These are phyloP conservation scores for Beris morrisii DNA, from an alignment of 2,888 invertebrate species.

Conservation along the genomic window DNA sequence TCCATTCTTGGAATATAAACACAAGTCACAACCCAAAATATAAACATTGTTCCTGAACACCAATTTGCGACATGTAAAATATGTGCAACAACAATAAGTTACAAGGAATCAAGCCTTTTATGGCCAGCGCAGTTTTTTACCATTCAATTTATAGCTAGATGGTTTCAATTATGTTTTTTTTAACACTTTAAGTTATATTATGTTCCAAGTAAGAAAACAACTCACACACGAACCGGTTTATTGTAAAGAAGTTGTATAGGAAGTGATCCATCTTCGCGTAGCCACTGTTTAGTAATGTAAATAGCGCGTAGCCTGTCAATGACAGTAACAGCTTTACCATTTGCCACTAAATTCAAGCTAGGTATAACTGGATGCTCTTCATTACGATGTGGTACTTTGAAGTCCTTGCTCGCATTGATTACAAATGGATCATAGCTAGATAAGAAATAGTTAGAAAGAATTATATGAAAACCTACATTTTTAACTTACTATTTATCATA, in stretches of 20 bases:
- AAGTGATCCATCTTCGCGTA: slow-evolving; percentile 32
- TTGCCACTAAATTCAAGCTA: slow-evolving; percentile 31
- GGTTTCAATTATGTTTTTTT: not conserved
- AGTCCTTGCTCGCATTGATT: not conserved
- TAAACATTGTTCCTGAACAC: no score
- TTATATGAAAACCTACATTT: not conserved
- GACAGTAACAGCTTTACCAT: slow-evolving; percentile 31
- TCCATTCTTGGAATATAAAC: no score
- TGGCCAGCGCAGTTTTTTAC: no score
- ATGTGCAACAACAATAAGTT: no score
- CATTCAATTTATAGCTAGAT: not conserved
- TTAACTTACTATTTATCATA: slow-evolving; percentile 24
- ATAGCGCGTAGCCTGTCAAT: slow-evolving; percentile 30
- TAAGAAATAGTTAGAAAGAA: not conserved
- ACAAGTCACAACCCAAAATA: no score
- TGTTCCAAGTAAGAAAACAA: not conserved
- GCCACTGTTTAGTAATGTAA: slow-evolving; percentile 36
- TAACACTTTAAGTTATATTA: not conserved
- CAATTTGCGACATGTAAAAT: no score
- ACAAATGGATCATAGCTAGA: slow-evolving; percentile 32
- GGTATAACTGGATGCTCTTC: slow-evolving; percentile 29
- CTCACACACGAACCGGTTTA: slow-evolving; percentile 20
- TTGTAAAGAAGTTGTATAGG: slow-evolving; percentile 24
- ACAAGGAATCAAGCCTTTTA: no score
- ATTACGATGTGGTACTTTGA: slow-evolving; percentile 20